A percentile compares a stretch with the other conserved stretches of the same genome.
Conservation (phyloP, 2,888 invertebrate species). For the Auanema freiburgensis region DNA sequence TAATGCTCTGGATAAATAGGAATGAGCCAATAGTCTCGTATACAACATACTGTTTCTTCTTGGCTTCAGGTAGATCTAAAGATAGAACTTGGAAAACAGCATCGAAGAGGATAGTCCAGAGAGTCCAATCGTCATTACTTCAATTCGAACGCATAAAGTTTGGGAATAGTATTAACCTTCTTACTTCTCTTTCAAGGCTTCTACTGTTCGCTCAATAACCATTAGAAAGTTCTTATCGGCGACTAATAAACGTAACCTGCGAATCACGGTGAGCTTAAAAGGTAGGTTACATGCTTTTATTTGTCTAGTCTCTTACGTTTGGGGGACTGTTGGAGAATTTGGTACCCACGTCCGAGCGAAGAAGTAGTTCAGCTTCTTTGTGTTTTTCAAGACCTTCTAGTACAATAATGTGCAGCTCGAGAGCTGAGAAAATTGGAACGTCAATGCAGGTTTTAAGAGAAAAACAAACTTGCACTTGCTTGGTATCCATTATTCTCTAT, state of each 20-base stretch:
- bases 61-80: constrained; percentile 3
- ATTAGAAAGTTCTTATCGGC: not conserved
- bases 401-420: constrained; percentile 83
- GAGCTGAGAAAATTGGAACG: not conserved
- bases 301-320: not conserved
- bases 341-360: not conserved
- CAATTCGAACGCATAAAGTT: constrained; percentile 5
- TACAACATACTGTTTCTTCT: not conserved
- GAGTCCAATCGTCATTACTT: constrained; percentile 39
- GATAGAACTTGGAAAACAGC: constrained; percentile 15
- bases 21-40: not conserved
- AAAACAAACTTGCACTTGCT: not conserved
- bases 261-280: not conserved
- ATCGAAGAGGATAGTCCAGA: constrained; percentile 29
- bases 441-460: not conserved
- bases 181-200: not conserved
- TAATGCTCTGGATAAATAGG: not conserved
- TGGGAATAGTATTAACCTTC: not conserved
- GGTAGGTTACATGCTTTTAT: not conserved
- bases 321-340: not conserved
- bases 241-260: not conserved
- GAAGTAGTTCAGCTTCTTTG: constrained; percentile 16
- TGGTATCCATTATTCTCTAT: not conserved
- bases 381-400: constrained; percentile 76
- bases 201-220: not conserved